phyloP scores from a whole-genome alignment of 2,797 vertebrate genomes.

The Pseudomugil tenellus region DNA sequence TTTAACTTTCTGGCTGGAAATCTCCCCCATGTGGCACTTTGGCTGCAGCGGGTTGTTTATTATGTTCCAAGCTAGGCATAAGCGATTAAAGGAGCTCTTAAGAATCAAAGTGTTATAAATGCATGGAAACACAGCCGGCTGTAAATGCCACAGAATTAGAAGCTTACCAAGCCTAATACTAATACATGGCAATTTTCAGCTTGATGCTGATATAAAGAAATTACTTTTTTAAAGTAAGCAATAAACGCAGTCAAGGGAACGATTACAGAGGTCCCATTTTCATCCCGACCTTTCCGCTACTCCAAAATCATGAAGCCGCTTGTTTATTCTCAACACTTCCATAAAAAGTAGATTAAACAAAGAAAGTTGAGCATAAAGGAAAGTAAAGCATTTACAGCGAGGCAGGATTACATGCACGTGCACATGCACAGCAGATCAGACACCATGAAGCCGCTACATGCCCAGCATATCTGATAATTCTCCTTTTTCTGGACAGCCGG shows the following conservation, averaged over 20 bases:
- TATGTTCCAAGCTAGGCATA: slow-evolving; percentile 95
- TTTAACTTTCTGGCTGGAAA: slow-evolving; percentile 96
- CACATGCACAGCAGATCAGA: slow-evolving; percentile 59
- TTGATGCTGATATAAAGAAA: slow-evolving; percentile 87
- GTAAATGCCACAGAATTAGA: slow-evolving; percentile 99
- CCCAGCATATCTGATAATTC: too few species aligned
- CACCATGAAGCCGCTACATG: too few species aligned
- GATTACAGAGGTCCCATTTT: slow-evolving; percentile 78
- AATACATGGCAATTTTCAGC: slow-evolving; percentile 86
- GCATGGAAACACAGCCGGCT: slow-evolving; percentile 99
- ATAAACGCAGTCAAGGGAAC: slow-evolving; percentile 83
- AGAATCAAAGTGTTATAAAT: slow-evolving; percentile 99
- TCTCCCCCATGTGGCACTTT: slow-evolving; percentile 96
- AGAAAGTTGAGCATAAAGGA: slow-evolving; percentile 61
- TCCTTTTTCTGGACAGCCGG: too few species aligned
- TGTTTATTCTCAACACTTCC: slow-evolving; percentile 77
- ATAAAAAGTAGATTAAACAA: slow-evolving; percentile 74
- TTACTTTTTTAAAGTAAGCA: slow-evolving; percentile 84
- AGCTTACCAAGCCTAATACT: slow-evolving; percentile 86
- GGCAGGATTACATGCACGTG: slow-evolving; percentile 27
- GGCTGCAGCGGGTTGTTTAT: slow-evolving; percentile 97
- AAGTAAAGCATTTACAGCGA: slow-evolving; percentile 47
- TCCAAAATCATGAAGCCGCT: slow-evolving; percentile 75
- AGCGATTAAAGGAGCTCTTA: slow-evolving; percentile 99
- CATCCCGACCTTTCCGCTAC: slow-evolving; percentile 70